phyloP scores from a whole-genome alignment of 2,888 invertebrate genomes.

The Calliopum simillimum region DNA sequence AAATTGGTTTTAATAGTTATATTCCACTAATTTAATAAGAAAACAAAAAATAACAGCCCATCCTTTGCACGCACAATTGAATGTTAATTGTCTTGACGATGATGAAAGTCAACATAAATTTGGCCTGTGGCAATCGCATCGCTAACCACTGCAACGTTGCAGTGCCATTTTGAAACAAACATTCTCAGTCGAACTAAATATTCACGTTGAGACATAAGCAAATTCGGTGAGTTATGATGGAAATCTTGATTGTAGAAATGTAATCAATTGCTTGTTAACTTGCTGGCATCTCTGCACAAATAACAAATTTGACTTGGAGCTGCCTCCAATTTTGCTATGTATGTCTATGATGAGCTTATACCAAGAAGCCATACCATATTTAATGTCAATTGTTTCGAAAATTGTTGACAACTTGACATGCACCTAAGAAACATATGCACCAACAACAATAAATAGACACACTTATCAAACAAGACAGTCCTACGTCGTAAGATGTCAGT shows the following conservation, averaged over 20 bases:
- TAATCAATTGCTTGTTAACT: slow-evolving; percentile 3
- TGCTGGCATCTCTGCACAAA: neutral
- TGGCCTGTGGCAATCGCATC: neutral
- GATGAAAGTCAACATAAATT: neutral
- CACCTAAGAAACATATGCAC: neutral
- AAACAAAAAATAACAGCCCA: neutral
- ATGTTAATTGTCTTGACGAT: slow-evolving; percentile 3
- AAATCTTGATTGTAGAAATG: neutral
- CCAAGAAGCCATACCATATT: neutral
- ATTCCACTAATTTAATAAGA: no score
- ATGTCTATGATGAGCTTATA: no score
- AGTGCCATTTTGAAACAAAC: no score
- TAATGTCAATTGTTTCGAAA: slow-evolving; percentile 27
- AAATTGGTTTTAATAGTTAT: no score
- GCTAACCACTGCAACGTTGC: neutral
- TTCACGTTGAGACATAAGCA: neutral
- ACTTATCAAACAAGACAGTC: slow-evolving; percentile 9
- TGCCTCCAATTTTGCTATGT: no score
- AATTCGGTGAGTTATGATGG: neutral
- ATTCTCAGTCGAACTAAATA: neutral
- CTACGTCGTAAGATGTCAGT: slow-evolving; percentile 26
- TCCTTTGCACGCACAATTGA: neutral
- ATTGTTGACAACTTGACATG: slow-evolving; percentile 24
- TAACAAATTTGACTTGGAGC: neutral
- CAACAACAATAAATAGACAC: neutral